Percentiles rank a stretch among this genome's conserved stretches.
Conservation (phyloP, 2,797 vertebrate genomes). For the Mustela erminea region DNA sequence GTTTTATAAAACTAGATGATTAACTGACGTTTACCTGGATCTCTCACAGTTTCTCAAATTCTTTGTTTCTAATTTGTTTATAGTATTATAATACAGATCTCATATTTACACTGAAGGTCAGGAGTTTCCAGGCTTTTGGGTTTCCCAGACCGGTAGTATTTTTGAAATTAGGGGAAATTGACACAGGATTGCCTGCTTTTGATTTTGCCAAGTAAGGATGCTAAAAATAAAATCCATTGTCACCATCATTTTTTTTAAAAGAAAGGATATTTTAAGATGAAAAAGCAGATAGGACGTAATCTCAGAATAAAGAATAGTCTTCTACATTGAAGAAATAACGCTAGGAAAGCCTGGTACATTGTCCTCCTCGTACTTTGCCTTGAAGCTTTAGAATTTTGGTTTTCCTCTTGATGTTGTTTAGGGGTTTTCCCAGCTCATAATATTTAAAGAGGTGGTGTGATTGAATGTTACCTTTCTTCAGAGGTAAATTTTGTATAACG, state of each 20-base stretch:
- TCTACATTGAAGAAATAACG: neutral
- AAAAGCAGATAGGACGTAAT: neutral
- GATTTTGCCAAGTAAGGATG: slow-evolving; percentile 24
- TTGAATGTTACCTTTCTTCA: neutral
- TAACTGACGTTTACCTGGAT: neutral
- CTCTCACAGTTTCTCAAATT: slow-evolving; percentile 30
- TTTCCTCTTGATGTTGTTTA: neutral
- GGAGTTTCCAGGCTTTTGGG: neutral
- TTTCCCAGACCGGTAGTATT: neutral
- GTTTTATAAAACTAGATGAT: neutral
- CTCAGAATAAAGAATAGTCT: neutral
- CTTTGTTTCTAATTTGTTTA: neutral
- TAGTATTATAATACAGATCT: neutral
- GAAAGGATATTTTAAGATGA: neutral
- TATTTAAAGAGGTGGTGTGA: neutral
- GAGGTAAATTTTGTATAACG: neutral
- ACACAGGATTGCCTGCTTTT: slow-evolving; percentile 21
- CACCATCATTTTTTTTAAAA: neutral
- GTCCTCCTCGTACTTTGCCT: slow-evolving; percentile 23
- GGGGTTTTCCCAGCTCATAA: neutral
- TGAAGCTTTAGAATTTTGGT: neutral
- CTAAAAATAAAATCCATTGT: neutral
- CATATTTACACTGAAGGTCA: neutral
- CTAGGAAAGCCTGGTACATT: neutral
- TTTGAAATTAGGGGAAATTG: slow-evolving; percentile 20